Percentiles rank a stretch among this genome's conserved stretches.
phyloP scores from a whole-genome alignment of 2,113 vertebrate species.

The Rhineura floridana region DNA sequence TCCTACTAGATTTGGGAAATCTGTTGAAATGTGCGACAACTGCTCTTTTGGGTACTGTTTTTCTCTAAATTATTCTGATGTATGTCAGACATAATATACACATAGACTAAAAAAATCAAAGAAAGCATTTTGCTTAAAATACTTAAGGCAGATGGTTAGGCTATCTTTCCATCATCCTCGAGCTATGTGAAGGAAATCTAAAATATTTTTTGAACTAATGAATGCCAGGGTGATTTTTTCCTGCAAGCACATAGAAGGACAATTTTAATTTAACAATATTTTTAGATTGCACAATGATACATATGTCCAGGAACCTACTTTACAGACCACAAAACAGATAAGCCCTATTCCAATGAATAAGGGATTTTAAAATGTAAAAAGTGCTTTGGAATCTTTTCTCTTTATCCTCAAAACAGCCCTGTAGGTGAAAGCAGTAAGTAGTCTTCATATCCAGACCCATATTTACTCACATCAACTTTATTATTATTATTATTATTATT shows the following conservation, averaged over 20 bases:
- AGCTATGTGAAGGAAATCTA: neutral
- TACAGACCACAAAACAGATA: neutral
- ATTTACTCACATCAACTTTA: no score
- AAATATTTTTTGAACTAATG: neutral
- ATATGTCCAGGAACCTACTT: neutral
- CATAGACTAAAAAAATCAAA: neutral
- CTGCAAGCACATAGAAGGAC: neutral
- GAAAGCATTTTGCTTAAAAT: neutral
- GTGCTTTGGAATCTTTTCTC: neutral
- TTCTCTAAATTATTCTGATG: neutral
- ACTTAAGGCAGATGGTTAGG: neutral
- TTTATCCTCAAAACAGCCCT: neutral
- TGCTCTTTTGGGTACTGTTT: neutral
- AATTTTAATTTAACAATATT: neutral
- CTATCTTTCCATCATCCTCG: neutral
- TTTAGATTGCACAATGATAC: neutral
- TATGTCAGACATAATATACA: neutral
- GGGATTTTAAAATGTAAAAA: neutral
- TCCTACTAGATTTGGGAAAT: neutral
- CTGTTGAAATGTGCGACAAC: slow-evolving; percentile 17
- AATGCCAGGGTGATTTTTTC: neutral
- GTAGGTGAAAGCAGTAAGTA: neutral
- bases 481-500: no score
- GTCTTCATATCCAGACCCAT: neutral
- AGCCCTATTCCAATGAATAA: neutral